These are phyloP conservation scores for Xenopus tropicalis DNA, from an alignment of 2,113 vertebrate species.

Conservation along the genomic window DNA sequence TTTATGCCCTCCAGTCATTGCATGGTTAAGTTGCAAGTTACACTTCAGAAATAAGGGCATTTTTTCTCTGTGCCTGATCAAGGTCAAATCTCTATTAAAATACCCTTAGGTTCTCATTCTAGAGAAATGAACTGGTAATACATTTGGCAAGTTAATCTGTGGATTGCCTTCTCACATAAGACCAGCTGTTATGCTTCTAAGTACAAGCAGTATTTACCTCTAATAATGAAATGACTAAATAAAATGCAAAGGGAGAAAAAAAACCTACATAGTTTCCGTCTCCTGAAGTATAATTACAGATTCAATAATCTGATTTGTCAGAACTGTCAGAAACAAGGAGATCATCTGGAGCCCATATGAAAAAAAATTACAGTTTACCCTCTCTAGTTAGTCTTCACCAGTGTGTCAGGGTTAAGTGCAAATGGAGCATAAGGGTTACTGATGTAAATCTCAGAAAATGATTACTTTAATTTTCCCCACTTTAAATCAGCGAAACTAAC, in stretches of 20 bases:
- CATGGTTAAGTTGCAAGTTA: constrained; percentile 47
- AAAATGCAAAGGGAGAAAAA: constrained; percentile 45
- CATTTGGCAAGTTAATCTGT: constrained; percentile 62
- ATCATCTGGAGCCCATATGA: constrained; percentile 76
- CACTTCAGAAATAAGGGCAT: constrained; percentile 48
- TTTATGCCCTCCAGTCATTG: background rate
- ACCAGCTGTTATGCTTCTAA: constrained; percentile 57
- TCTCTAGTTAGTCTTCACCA: constrained; percentile 69
- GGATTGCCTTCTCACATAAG: constrained; percentile 64
- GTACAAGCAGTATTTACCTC: constrained; percentile 59
- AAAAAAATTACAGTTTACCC: constrained; percentile 67
- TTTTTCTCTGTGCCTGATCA: constrained; percentile 51
- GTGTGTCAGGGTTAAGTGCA: background rate
- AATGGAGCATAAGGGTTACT: background rate
- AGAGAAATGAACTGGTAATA: constrained; percentile 61
- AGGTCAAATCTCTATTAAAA: constrained; percentile 62
- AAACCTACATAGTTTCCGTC: constrained; percentile 40
- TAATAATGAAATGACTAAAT: constrained; percentile 59
- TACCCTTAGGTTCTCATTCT: constrained; percentile 55
- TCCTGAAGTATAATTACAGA: constrained; percentile 64
- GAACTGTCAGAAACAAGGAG: constrained; percentile 65
- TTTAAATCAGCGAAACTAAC: too few relatives aligned
- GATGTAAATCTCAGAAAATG: too few relatives aligned
- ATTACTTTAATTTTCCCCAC: too few relatives aligned
- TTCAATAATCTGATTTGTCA: constrained; percentile 78